Evolutionary conservation across 2,797 vertebrate species (phyloP).

Genomic region (Microtus obscurus): DNA sequence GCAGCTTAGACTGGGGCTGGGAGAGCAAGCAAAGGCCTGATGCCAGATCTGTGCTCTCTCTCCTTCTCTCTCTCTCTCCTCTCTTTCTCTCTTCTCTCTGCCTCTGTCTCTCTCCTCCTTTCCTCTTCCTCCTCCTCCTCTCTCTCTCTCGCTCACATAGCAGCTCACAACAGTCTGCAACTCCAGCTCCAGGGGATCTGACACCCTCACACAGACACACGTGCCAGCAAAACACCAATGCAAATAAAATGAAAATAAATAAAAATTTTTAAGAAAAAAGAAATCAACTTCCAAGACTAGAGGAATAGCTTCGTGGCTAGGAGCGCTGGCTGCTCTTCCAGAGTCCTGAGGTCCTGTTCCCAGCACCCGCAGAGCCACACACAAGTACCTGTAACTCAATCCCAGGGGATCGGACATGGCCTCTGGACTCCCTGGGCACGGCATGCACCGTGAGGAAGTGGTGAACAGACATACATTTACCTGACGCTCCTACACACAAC

Average conservation of each 20-base stretch:
- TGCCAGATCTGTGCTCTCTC: accelerated
- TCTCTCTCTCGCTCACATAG: neutral
- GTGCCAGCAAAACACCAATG: neutral
- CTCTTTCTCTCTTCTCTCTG: neutral
- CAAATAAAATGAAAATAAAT: neutral
- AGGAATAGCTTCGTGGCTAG: neutral
- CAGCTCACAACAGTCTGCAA: neutral
- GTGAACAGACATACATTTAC: neutral
- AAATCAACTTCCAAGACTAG: neutral
- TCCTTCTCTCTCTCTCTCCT: neutral
- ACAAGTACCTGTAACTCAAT: neutral
- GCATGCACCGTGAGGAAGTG: accelerated
- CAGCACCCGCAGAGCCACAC: neutral
- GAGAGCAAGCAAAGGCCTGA: neutral
- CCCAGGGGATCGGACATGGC: neutral
- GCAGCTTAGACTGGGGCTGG: no score
- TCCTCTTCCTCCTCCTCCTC: neutral
- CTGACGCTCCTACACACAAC: neutral
- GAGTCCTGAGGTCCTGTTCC: neutral
- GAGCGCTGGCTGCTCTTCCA: neutral
- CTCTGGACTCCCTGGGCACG: neutral
- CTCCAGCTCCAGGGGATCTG: neutral
- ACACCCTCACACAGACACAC: neutral
- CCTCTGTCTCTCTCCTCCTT: no score
- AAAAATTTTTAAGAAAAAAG: neutral